Evolutionary conservation across 2,113 vertebrate genomes (phyloP), one percentile per base, ranked within the genome.

Genomic region (Sorex araneus): DNA sequence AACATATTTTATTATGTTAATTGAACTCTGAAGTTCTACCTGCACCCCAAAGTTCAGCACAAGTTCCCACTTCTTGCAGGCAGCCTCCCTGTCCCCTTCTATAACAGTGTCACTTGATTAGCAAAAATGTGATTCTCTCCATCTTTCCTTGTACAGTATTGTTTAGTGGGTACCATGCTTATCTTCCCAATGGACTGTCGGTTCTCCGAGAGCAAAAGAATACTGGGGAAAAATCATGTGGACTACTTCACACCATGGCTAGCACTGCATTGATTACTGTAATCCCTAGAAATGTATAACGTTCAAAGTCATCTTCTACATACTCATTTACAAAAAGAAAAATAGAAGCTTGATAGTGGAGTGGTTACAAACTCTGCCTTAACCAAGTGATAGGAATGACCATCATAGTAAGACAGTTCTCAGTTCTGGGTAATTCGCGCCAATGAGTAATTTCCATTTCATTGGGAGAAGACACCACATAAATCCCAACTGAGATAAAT

Each of bases 221-320:
- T 34, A 67, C 18, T 19, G 71, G 45, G 32, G 60, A 80, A 88
- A 93, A 90, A 78, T 43, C 64, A 88, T 67, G 71, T 10, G 45
- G 78, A 18, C 40, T 50, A 43, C 15, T 94, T 76, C 90, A 81
- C 74, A 60, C 60, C 12, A 66, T 57, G 57, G 34, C 66, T 34
- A 77, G 63, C 30, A 79, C 15, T 40, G 73, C 90, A 84, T 0
- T 69, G 25, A 50, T 16, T 16, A 64, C 28, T 81, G 8, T 75
- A 84, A 67, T 77, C 25, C 8, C n/a, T 66, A 71, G 74, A 87
- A 84, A n/a, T 67, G 32, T 81, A 83, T 92, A 84, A 43, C 25
- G 54, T 84, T 67, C 64, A 87, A 74, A 73, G 64, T 25, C 7
- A 76, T 36, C 32, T 84, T 76, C 27, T 25, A 77, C 19, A 64